A percentile compares a stretch with the other conserved stretches of the same genome.
Evolutionary conservation across 2,113 vertebrate genomes (phyloP).

Genomic region (Felis catus): DNA sequence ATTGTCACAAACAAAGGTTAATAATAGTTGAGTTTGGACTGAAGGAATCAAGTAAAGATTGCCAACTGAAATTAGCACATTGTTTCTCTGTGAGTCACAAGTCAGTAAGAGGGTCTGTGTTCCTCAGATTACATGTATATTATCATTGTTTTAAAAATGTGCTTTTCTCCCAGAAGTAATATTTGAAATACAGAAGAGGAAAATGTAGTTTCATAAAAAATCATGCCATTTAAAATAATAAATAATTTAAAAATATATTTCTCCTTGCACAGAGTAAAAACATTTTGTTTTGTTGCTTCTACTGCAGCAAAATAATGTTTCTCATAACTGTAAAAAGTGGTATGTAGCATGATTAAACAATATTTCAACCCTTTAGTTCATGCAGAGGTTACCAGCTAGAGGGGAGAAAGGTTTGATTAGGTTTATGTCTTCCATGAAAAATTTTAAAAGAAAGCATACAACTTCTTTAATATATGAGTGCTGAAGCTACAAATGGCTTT

Average conservation of each 20-base stretch:
- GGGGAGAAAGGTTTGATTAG: constrained; percentile 90
- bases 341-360: constrained; percentile 88
- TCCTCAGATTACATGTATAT: background rate
- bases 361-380: constrained; percentile 92
- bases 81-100: constrained; percentile 63
- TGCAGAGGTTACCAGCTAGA: constrained; percentile 88
- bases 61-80: constrained; percentile 77
- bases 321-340: constrained; percentile 82
- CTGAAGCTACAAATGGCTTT: constrained; percentile 81
- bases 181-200: constrained; percentile 30
- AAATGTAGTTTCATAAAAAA: constrained; percentile 51
- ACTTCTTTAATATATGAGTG: constrained; percentile 81
- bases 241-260: constrained; percentile 70
- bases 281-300: constrained; percentile 83
- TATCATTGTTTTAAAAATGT: background rate
- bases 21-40: constrained; percentile 77
- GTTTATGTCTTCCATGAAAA: constrained; percentile 88
- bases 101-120: background rate
- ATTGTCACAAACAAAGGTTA: constrained; percentile 82
- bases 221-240: constrained; percentile 44
- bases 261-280: constrained; percentile 62
- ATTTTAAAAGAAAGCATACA: constrained; percentile 85
- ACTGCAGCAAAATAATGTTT: constrained; percentile 84
- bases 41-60: constrained; percentile 74
- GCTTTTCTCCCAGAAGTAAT: constrained; percentile 11